Conservation (phyloP, 1,140 invertebrate genomes). For the Drosophila subpulchrella region DNA sequence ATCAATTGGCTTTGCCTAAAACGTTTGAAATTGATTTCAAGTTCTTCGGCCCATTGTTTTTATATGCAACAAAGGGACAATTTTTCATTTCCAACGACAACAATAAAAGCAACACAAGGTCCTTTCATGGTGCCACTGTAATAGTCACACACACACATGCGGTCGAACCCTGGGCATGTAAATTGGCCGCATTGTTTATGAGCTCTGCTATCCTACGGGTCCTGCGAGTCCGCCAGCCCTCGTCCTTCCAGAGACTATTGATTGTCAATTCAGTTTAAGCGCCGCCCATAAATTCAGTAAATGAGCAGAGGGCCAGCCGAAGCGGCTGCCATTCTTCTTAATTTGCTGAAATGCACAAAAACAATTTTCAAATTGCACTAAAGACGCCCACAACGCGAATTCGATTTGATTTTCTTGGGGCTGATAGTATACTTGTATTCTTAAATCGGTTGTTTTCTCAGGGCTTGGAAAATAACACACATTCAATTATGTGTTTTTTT, state of each 20-base stretch:
- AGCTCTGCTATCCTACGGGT: constrained; percentile 39
- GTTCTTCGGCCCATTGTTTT: constrained; percentile 79
- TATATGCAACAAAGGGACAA: constrained; percentile 82
- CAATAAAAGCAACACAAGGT: constrained; percentile 65
- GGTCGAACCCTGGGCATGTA: constrained; percentile 70
- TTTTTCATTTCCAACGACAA: constrained; percentile 73
- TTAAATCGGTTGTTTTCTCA: background rate
- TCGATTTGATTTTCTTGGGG: background rate
- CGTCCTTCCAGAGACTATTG: constrained; percentile 56
- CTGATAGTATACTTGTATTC: constrained; percentile 2
- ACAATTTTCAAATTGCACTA: constrained; percentile 43
- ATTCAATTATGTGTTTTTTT: too few species aligned
- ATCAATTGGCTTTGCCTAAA: constrained; percentile 81
- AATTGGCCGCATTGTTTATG: constrained; percentile 81
- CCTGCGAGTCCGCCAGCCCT: background rate
- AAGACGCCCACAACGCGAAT: constrained; percentile 19
- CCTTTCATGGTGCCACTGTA: constrained; percentile 35
- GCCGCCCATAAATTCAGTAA: constrained; percentile 71
- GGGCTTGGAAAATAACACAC: too few species aligned
- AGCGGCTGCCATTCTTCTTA: constrained; percentile 54
- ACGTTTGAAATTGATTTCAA: constrained; percentile 81
- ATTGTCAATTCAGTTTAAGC: constrained; percentile 81
- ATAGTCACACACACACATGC: constrained; percentile 34
- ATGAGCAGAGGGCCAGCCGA: constrained; percentile 58
- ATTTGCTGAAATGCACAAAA: constrained; percentile 58